Evolutionary conservation across 1,140 invertebrate genomes (phyloP), one percentile per base, ranked within the genome.

Genomic region (Agraylea sexmaculata): DNA sequence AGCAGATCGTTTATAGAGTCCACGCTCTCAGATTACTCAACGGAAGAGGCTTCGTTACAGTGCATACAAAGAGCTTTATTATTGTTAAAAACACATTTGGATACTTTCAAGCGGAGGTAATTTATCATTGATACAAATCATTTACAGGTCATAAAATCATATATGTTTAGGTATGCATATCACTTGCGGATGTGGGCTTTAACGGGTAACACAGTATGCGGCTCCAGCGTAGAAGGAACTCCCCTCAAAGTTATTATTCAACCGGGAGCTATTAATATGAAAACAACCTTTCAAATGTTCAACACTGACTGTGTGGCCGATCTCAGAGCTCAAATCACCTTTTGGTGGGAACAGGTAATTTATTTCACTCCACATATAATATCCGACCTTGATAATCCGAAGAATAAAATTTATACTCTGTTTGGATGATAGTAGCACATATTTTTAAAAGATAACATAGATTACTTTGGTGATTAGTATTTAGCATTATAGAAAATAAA

Each of bases 1-100:
- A 37, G 12, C 15, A 16, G n/a, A n/a, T n/a, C n/a, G n/a, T n/a
- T 17, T 12, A 22, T 21, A 23, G 15, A 25, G 4, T 7, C 17
- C 21, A 18, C 17, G 2, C n/a, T 29, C 13, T 22, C 23, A 11
- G 40, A 46, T 15, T 43, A 61, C 54, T 62, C 64, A 51, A 73
- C 66, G 44, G 78, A 84, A 51, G 87, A 93, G 52, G 75, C 81
- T 1, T 85, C 82, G 47, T 58, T 94, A 16, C 75, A 88, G 38
- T 82, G 87, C 38, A 91, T 94, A 40, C 89, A 95, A 57, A 73
- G 90, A 43, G 90, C 87, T 11, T 55, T 94, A 12, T 58, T 92
- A 6, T 57, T 95, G 17, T 61, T 94, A 7, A 87, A 90, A 57
- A 92, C 88, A 4, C 90, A 95, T 63, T 69, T 95, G 46, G 90